phyloP scores from a whole-genome alignment of 2,797 vertebrate species.

The Botia almorhae region DNA sequence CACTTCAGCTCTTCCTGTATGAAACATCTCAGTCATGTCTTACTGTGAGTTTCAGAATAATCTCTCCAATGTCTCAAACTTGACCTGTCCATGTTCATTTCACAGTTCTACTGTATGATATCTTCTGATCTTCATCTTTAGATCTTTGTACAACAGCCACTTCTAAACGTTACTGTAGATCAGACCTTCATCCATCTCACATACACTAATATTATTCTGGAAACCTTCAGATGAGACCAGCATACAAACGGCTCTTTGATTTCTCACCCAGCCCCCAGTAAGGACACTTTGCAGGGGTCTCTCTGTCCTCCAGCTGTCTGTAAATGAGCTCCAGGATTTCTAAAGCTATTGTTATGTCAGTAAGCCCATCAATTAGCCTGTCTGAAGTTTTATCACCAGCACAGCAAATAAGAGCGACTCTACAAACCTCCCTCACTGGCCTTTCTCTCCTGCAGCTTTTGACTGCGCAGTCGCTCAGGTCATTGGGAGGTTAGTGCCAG shows the following conservation, averaged over 20 bases:
- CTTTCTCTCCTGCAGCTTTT: constrained; percentile 88
- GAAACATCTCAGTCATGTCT: constrained; percentile 40
- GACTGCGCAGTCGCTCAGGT: constrained; percentile 87
- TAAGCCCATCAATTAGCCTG: constrained; percentile 99
- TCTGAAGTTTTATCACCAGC: constrained; percentile 99
- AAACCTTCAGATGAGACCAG: constrained; percentile 66
- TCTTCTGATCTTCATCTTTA: too few relatives aligned
- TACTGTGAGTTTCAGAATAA: too few relatives aligned
- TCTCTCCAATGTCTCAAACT: too few relatives aligned
- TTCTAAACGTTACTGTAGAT: too few relatives aligned
- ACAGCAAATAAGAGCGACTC: constrained; percentile 90
- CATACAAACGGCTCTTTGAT: constrained; percentile 78
- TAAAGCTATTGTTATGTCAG: constrained; percentile 99
- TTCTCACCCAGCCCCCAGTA: constrained; percentile 63
- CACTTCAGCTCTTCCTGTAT: too few relatives aligned
- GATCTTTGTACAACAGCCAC: too few relatives aligned
- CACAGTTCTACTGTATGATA: too few relatives aligned
- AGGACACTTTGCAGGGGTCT: constrained; percentile 79
- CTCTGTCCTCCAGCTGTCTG: constrained; percentile 90
- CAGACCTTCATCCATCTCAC: constrained; percentile 18
- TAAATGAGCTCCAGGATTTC: constrained; percentile 99
- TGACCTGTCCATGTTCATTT: too few relatives aligned
- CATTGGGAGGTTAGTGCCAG: constrained; percentile 92
- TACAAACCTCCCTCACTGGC: constrained; percentile 86
- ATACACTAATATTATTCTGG: constrained; percentile 68